Conservation (phyloP, 2,797 vertebrate species). For the Hippopotamyrus pictus region DNA sequence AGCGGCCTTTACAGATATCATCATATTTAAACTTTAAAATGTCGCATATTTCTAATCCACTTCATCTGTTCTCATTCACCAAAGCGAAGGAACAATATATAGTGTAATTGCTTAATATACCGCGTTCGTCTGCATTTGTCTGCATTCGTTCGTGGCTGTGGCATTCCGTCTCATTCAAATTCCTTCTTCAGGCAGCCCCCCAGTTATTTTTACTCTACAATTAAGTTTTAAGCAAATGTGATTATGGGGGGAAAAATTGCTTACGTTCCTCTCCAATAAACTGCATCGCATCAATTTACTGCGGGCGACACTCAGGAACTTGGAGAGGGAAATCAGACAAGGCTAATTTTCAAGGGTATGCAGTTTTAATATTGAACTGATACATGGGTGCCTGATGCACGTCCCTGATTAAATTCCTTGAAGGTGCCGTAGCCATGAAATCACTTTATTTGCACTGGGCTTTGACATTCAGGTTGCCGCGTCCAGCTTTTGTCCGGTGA, state of each 20-base stretch:
- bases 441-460: neutral
- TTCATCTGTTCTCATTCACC: neutral
- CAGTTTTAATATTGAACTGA: neutral
- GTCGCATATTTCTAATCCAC: neutral
- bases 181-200: neutral
- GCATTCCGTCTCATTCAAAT: neutral
- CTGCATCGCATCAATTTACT: conserved; percentile 11
- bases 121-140: neutral
- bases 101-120: neutral
- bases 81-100: neutral
- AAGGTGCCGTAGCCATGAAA: neutral
- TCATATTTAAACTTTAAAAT: neutral
- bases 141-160: neutral
- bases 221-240: conserved; percentile 20
- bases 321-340: neutral
- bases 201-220: conserved; percentile 10
- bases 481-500: neutral
- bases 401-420: neutral
- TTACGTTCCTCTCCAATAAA: conserved; percentile 19
- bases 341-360: neutral
- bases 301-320: neutral
- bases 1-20: neutral
- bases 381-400: too few relatives aligned
- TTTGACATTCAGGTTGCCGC: neutral
- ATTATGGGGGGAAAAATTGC: neutral